Conservation (phyloP, 2,113 vertebrate species). For the Heteronetta atricapilla region DNA sequence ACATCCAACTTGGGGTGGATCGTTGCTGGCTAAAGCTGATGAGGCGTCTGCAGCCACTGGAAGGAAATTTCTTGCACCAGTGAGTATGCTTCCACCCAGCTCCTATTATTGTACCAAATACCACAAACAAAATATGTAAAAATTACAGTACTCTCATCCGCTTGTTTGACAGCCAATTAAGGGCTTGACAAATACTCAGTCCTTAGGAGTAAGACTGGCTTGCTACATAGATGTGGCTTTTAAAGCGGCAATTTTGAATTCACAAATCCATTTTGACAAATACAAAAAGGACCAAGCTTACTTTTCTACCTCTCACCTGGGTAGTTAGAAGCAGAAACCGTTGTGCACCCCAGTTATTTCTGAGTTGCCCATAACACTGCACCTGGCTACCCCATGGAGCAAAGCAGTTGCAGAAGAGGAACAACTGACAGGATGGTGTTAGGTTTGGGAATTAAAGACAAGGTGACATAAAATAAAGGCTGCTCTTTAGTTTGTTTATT, state of each 20-base stretch:
- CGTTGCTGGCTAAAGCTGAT: background rate
- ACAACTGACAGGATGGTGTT: background rate
- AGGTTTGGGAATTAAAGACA: background rate
- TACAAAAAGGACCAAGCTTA: background rate
- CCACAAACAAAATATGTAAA: background rate
- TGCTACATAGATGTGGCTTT: background rate
- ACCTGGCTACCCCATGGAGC: background rate
- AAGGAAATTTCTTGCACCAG: background rate
- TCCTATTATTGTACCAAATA: background rate
- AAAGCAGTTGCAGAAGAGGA: background rate
- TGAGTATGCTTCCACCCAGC: background rate
- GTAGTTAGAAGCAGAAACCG: background rate
- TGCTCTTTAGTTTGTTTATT: background rate
- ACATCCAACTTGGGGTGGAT: background rate
- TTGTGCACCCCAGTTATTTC: background rate
- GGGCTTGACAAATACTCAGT: background rate
- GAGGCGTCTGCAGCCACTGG: background rate
- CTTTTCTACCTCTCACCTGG: background rate
- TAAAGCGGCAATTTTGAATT: slow-evolving; percentile 21
- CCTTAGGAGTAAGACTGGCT: background rate
- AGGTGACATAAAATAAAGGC: background rate
- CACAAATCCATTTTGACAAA: background rate
- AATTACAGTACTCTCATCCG: background rate
- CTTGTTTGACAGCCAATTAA: background rate
- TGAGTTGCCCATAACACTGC: background rate